phyloP scores from a whole-genome alignment of 1,140 invertebrate species.

The Drosophila bipectinata region DNA sequence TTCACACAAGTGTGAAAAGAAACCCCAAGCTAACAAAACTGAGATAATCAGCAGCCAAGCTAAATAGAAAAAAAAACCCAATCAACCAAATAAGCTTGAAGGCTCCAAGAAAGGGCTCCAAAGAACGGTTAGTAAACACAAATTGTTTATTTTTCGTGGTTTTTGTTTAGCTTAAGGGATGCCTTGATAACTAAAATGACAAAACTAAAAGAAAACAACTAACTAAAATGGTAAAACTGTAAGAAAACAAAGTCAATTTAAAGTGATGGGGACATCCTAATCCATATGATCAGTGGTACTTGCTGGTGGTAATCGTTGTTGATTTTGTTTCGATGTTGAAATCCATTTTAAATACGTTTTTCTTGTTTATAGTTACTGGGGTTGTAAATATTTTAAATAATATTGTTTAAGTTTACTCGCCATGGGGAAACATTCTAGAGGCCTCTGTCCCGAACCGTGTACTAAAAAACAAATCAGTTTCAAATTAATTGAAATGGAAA shows the following conservation, averaged over 20 bases:
- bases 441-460: no score
- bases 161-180: not conserved
- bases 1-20: conserved; percentile 23
- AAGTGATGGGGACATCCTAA: not conserved
- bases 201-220: not conserved
- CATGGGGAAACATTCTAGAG: no score
- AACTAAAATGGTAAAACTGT: no score
- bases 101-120: not conserved
- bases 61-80: not conserved
- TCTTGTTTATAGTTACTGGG: no score
- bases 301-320: not conserved
- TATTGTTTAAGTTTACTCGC: no score
- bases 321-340: not conserved
- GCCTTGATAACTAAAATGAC: not conserved
- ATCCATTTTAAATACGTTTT: no score
- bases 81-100: conserved; percentile 13
- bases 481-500: no score
- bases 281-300: not conserved
- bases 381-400: no score
- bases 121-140: conserved; percentile 45
- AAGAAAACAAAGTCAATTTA: not conserved
- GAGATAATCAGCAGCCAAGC: conserved; percentile 11
- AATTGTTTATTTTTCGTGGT: conserved; percentile 6
- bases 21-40: conserved; percentile 8
- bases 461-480: no score